Base-by-base conservation (phyloP, 2,888 invertebrate genomes). In the Tachina lurida region DNA sequence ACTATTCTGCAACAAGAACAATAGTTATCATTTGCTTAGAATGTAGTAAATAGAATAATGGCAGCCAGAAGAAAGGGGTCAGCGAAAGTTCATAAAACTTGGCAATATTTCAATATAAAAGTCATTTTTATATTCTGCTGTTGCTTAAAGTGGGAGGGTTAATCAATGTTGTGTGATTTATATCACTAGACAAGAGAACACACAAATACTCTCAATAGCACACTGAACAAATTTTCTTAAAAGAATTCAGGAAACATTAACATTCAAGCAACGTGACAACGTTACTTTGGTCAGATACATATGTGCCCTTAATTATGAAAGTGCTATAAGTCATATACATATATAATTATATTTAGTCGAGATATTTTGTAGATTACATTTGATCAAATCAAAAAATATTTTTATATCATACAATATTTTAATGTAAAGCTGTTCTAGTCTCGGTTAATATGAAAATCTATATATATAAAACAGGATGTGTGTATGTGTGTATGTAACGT, bases 81-180 rank as follows among this genome's bases (percentile, higher is more conserved):
- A 85, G 77, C 62, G 76, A 86, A 83, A 83, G 86, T 86, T 86
- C 79, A 83, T 86, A 83, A 83, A 86, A 86, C 79, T 86, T 86
- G 86, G 86, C 83, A 86, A 83, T 86, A 86, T 76, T 83, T 86
- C 86, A 86, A 79, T 62, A 83, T 80, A 80, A 71, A 83, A 83
- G 71, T 80, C 71, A 65, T 79, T 86, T 79, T 41, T 75, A 75
- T 75, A 65, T 79, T 73, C 52, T 75, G 68, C 79, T 84, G 79
- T 84, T 85, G 80, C 79, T 74, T 31, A 45, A 77, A 43, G 52
- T 62, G 77, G 80, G 80, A 68, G 81, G 81, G 87, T 87, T 87
- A 86, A 86, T 84, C 82, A 87, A 84, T 84, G 84, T 73, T 39
- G 63, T 67, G 79, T 83, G 86, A 86, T 86, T 86, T 86, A 86